Evolutionary conservation across 2,113 vertebrate genomes (phyloP).

Genomic region (Trogon melanurus): DNA sequence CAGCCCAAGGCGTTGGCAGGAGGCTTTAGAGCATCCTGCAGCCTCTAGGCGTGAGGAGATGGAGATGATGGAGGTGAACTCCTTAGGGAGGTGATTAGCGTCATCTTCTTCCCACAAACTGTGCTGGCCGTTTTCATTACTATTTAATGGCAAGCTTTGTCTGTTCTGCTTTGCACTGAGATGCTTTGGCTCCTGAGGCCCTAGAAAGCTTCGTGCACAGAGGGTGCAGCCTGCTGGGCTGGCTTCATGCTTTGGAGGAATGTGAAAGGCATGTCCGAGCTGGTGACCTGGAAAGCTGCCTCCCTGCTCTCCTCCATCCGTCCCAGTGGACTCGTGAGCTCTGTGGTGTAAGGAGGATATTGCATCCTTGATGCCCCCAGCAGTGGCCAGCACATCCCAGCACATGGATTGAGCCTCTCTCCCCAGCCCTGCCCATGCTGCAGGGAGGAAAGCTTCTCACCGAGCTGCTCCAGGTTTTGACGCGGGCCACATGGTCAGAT

Average conservation of each 20-base stretch:
- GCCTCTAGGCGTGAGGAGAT: neutral
- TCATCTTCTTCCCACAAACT: neutral
- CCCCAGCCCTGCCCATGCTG: neutral
- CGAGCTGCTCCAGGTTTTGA: neutral
- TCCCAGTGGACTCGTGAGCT: neutral
- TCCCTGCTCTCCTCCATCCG: neutral
- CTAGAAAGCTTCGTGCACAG: fast-evolving
- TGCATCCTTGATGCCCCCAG: neutral
- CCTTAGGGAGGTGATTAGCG: slow-evolving; percentile 13
- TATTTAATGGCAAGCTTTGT: neutral
- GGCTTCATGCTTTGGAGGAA: neutral
- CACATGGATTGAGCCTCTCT: neutral
- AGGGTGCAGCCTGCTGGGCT: neutral
- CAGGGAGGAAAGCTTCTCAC: neutral
- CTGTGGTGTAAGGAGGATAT: neutral
- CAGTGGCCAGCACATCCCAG: neutral
- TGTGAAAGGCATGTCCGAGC: neutral
- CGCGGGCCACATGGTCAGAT: fast-evolving
- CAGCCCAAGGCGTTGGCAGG: neutral
- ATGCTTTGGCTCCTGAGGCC: neutral
- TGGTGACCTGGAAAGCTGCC: neutral
- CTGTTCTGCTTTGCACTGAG: neutral
- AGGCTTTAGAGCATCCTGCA: neutral
- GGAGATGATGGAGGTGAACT: neutral
- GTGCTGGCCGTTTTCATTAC: neutral